A percentile compares a stretch with the other conserved stretches of the same genome.
Evolutionary conservation across 1,140 invertebrate species (phyloP).

Genomic region (Planococcus citri): DNA sequence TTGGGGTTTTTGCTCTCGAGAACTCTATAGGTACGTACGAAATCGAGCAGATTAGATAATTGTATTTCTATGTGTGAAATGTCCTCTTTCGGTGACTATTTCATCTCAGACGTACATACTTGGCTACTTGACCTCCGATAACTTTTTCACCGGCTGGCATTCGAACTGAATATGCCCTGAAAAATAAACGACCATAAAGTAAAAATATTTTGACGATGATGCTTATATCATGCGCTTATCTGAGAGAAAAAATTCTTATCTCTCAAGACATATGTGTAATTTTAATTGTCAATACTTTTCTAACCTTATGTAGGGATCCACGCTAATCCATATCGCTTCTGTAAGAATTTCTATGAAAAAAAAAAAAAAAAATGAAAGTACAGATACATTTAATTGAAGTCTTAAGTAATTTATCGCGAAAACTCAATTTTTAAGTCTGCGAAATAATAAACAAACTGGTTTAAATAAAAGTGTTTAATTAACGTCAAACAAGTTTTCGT

Average conservation of each 20-base stretch:
- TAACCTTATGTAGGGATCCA: conserved; percentile 11
- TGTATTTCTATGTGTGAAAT: not conserved
- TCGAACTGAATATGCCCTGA: not conserved
- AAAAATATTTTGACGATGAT: too few relatives aligned
- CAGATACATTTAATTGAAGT: too few relatives aligned
- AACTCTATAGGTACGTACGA: too few relatives aligned
- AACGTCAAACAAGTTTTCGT: not conserved
- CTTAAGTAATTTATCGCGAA: too few relatives aligned
- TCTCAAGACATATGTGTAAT: too few relatives aligned
- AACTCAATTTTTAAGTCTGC: too few relatives aligned
- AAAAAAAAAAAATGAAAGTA: too few relatives aligned
- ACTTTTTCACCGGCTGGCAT: not conserved
- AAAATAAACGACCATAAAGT: not conserved
- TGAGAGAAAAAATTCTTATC: too few relatives aligned
- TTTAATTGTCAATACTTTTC: not conserved
- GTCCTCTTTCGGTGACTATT: not conserved
- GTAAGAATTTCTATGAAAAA: conserved; percentile 10
- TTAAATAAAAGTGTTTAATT: not conserved
- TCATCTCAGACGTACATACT: not conserved
- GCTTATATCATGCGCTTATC: too few relatives aligned
- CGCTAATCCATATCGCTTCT: not conserved
- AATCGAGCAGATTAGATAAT: too few relatives aligned
- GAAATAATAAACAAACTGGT: not conserved
- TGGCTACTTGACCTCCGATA: conserved; percentile 14
- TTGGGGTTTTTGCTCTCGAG: conserved; percentile 46